Conservation (phyloP, 2,888 invertebrate genomes). For the Andrena marginata region DNA sequence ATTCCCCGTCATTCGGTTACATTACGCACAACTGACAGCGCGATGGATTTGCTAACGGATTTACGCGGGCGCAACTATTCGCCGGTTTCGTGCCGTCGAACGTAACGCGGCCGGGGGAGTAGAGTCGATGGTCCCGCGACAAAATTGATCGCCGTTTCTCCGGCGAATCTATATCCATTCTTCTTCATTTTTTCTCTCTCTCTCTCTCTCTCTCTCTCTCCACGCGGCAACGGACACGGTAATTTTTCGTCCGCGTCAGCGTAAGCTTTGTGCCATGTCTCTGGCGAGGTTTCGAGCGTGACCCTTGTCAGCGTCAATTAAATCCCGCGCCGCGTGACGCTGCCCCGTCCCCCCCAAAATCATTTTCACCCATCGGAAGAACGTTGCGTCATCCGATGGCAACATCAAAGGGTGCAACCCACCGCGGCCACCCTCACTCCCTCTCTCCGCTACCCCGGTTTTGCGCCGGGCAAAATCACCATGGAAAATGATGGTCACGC, state of each 20-base stretch:
- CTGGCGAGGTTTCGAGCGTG: conserved; percentile 40
- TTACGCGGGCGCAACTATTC: conserved; percentile 49
- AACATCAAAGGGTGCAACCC: conserved; percentile 66
- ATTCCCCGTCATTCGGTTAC: conserved; percentile 56
- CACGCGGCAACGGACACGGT: conserved; percentile 14
- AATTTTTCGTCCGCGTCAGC: conserved; percentile 43
- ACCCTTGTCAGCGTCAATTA: conserved; percentile 61
- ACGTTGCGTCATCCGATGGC: conserved; percentile 52
- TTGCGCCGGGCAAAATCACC: conserved; percentile 57
- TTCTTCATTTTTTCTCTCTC: conserved; percentile 24
- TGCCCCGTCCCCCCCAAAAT: conserved; percentile 53
- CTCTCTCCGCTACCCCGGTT: conserved; percentile 27
- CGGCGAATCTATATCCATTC: conserved; percentile 43
- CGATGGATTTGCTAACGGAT: conserved; percentile 62
- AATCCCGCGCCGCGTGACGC: conserved; percentile 53
- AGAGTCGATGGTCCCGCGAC: conserved; percentile 49
- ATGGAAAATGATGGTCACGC: conserved; percentile 67
- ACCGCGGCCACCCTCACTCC: not conserved
- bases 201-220: conserved; percentile 1
- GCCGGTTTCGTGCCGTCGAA: not conserved
- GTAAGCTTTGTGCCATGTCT: conserved; percentile 46
- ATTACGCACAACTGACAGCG: conserved; percentile 48
- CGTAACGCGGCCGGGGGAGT: conserved; percentile 24
- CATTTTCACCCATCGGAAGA: conserved; percentile 66
- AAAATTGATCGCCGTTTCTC: conserved; percentile 58